Percentiles rank a stretch among this genome's conserved stretches.
Conservation (phyloP, 2,888 invertebrate species). For the Antheraea yamamai region DNA sequence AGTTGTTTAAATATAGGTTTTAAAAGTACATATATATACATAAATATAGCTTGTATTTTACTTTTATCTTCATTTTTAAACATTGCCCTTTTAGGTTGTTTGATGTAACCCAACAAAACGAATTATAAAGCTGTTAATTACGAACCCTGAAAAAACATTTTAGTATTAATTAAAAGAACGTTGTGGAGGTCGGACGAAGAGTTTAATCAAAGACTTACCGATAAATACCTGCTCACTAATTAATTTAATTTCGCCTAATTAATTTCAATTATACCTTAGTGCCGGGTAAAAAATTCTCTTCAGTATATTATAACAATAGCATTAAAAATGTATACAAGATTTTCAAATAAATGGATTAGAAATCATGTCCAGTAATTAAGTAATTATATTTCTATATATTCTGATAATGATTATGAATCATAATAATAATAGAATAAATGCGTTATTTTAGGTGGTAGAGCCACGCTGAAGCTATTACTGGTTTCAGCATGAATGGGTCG, state of each 20-base stretch:
- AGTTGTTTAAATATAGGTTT: no score
- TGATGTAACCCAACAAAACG: slow-evolving; percentile 11
- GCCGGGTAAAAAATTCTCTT: not conserved
- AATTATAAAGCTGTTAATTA: slow-evolving; percentile 36
- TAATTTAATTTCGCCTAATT: slow-evolving; percentile 44
- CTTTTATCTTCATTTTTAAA: slow-evolving; percentile 6
- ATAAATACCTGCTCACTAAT: slow-evolving; percentile 58
- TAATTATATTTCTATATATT: not conserved
- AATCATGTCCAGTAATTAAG: not conserved
- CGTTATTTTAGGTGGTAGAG: no score
- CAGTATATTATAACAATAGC: not conserved
- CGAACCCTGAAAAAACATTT: slow-evolving; percentile 30
- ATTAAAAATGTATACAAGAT: not conserved
- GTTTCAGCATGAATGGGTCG: no score
- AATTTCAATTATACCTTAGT: not conserved
- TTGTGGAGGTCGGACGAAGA: slow-evolving; percentile 43
- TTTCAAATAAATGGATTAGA: not conserved
- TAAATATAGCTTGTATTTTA: not conserved
- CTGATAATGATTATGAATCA: not conserved
- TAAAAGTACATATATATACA: not conserved
- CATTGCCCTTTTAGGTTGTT: slow-evolving; percentile 11
- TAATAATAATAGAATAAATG: no score
- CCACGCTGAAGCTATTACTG: no score
- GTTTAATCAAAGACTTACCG: slow-evolving; percentile 57
- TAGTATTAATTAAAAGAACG: slow-evolving; percentile 54